Conservation (phyloP, 2,888 invertebrate genomes). For the Augiades crinisus region DNA sequence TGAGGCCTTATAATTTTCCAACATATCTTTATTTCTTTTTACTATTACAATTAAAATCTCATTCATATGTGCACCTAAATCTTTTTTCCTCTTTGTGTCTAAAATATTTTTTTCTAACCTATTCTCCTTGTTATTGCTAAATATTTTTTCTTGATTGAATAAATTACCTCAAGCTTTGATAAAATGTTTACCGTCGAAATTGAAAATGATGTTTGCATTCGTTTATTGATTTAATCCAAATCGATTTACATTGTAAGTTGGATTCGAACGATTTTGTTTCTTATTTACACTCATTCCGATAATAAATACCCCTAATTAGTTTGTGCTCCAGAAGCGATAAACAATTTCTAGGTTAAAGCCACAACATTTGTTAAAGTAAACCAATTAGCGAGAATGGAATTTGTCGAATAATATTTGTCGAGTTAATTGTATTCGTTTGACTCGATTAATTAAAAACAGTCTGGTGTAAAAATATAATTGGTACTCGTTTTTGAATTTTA, state of each 20-base stretch:
- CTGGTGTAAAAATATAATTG: constrained; percentile 13
- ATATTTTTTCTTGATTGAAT: neutral
- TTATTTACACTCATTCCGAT: constrained; percentile 24
- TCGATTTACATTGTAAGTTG: constrained; percentile 21
- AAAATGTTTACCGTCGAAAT: constrained; percentile 16
- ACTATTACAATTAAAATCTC: no score
- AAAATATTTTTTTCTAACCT: neutral
- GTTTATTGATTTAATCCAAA: constrained; percentile 17
- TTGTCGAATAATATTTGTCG: constrained; percentile 18
- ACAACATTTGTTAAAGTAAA: constrained; percentile 23
- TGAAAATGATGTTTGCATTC: constrained; percentile 13
- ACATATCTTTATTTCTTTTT: no score
- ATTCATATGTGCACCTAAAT: no score
- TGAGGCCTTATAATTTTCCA: no score
- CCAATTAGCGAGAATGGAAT: constrained; percentile 24
- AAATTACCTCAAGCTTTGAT: constrained; percentile 9
- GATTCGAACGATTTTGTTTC: constrained; percentile 23
- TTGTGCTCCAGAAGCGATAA: constrained; percentile 24
- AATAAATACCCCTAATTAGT: constrained; percentile 26
- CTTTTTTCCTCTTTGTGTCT: no score
- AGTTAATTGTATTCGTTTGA: constrained; percentile 17
- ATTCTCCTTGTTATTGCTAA: neutral
- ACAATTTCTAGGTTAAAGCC: constrained; percentile 25
- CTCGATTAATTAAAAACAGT: constrained; percentile 5
- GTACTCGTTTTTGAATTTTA: constrained; percentile 4